These are phyloP conservation scores for Orthosia gracilis DNA, from an alignment of 2,888 invertebrate genomes.

Conservation along the genomic window DNA sequence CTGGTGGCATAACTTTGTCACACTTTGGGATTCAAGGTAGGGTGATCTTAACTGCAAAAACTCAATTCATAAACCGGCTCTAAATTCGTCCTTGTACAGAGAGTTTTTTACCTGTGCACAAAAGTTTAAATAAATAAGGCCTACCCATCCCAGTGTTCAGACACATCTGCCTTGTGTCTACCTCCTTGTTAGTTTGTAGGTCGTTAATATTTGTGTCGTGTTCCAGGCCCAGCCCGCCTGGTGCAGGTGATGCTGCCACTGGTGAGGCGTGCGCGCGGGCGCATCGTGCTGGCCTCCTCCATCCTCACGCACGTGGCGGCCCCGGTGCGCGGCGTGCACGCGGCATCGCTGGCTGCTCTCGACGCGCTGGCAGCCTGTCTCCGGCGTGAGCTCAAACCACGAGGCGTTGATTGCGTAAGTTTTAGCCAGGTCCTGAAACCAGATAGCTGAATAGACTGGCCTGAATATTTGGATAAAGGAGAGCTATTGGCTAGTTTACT, in stretches of 20 bases:
- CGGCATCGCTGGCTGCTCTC: slow-evolving; percentile 94
- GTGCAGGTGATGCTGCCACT: slow-evolving; percentile 96
- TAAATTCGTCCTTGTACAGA: no score
- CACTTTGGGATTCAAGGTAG: no score
- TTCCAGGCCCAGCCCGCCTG: slow-evolving; percentile 92
- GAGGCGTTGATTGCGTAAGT: slow-evolving; percentile 94
- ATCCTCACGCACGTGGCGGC: slow-evolving; percentile 95
- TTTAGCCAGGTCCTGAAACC: not conserved
- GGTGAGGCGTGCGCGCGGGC: slow-evolving; percentile 94
- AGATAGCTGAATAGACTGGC: no score
- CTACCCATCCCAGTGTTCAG: no score
- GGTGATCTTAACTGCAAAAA: no score
- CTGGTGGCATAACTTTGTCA: not conserved
- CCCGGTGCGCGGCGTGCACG: slow-evolving; percentile 95
- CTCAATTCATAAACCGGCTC: no score
- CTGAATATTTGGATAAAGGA: no score
- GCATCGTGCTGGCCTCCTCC: slow-evolving; percentile 95
- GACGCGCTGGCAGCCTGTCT: slow-evolving; percentile 96
- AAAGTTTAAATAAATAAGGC: no score
- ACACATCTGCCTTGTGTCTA: no score
- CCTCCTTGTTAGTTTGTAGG: not conserved
- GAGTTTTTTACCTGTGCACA: no score
- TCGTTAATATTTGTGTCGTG: not conserved
- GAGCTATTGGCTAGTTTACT: no score
- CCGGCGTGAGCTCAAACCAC: slow-evolving; percentile 94